phyloP scores from a whole-genome alignment of 2,797 vertebrate genomes.

The Trachops cirrhosus region DNA sequence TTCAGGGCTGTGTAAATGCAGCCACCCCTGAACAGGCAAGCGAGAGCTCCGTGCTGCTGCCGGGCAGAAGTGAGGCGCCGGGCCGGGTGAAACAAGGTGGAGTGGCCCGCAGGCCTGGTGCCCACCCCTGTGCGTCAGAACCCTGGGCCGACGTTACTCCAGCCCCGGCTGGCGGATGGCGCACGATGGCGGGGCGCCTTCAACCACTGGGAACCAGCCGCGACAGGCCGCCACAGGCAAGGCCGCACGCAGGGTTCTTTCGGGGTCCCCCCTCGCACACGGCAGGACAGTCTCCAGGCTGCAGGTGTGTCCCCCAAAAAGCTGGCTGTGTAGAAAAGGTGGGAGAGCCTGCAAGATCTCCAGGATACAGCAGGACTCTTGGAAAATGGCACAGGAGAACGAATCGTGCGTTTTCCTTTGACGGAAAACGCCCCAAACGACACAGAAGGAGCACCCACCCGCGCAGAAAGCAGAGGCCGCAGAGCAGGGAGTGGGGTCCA shows the following conservation, averaged over 20 bases:
- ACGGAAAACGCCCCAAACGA: fast-evolving
- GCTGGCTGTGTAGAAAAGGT: background rate
- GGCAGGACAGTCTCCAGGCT: fast-evolving
- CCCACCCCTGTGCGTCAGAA: constrained; percentile 19
- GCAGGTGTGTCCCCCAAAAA: background rate
- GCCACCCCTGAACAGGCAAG: too few relatives aligned
- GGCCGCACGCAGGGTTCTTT: fast-evolving
- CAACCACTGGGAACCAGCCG: constrained; percentile 53
- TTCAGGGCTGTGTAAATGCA: too few relatives aligned
- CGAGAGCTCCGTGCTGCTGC: too few relatives aligned
- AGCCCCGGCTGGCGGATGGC: constrained; percentile 55
- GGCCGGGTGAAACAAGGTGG: too few relatives aligned
- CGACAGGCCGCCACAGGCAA: background rate
- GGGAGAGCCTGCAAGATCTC: background rate
- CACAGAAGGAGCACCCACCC: fast-evolving
- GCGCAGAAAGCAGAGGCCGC: fast-evolving
- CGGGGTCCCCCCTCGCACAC: too few relatives aligned
- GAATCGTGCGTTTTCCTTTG: background rate
- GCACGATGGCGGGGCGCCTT: constrained; percentile 61
- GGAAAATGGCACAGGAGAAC: background rate
- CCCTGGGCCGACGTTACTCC: constrained; percentile 60
- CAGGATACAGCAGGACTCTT: background rate
- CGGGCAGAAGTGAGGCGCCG: too few relatives aligned
- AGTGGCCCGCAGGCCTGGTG: too few relatives aligned
- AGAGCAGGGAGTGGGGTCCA: fast-evolving